Base-by-base conservation (phyloP, 2,797 vertebrate species). In the Psittacula echo region DNA sequence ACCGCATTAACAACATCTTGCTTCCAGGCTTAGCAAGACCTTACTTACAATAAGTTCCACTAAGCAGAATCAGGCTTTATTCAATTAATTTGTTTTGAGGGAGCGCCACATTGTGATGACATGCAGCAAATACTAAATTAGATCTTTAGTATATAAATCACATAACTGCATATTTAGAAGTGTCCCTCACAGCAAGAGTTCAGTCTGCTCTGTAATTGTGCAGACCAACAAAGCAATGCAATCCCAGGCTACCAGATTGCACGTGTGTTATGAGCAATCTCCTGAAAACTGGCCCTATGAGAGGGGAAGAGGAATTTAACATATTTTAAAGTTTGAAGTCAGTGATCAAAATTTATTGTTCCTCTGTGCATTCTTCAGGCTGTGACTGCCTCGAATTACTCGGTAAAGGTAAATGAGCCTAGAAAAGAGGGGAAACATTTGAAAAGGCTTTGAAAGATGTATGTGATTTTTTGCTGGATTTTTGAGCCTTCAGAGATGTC, bases 41-140 rank as follows among this genome's bases (percentile, higher is more conserved):
- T 78, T 74, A 22, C 30, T 71, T 73, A 86, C 24, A 94, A 7
- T 44, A 86, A 72, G 32, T 47, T 90, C 48, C 48, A 75, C 58
- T 11, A 45, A 44, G 82, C 54, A 80, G 72, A 93, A 92, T 64
- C 58, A 89, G 26, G 29, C 44, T 92, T 37, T 39, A 29, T 76
- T 77, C 66, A 80, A 27, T 84, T 75, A 84, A 85, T 86, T 93
- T 78, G 58, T 82, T 93, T 85, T 24, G 10, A 34, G 78, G 71
- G 91, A 94, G 74, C 6, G 1, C 27, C 51, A 73, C 64, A 73
- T 82, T 3, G 8, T 75, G 86, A 90, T 75, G 83, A 91, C 66
- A 88, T 37, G 54, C 71, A 79, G 41, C 87, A 87, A 95, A 87
- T 34, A 39, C 77, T 77, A 73, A 73, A 81, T 88, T 94, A 91